Evolutionary conservation across 2,113 vertebrate species (phyloP).

Genomic region (Sisor rabdophorus): DNA sequence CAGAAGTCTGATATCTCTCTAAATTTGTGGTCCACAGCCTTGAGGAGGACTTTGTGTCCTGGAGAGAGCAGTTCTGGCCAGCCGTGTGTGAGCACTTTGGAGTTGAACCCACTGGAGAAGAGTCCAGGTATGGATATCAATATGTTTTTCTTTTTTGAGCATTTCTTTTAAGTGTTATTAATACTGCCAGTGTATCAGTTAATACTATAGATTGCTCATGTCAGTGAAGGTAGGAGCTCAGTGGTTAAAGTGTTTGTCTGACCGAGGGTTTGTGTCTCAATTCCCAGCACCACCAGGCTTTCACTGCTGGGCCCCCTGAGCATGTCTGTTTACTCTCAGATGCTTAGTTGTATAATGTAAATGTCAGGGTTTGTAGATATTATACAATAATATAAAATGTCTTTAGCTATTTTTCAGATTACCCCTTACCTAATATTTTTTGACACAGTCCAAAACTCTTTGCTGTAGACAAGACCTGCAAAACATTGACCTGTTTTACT

Average conservation of each 20-base stretch:
- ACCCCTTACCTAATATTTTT: neutral
- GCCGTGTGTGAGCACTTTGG: conserved; percentile 94
- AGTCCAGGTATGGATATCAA: conserved; percentile 78
- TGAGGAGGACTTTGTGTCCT: conserved; percentile 95
- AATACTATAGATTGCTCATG: neutral
- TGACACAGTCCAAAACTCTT: neutral
- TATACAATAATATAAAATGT: neutral
- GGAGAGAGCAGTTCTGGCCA: conserved; percentile 98
- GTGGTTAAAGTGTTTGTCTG: too few relatives aligned
- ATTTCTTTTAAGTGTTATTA: neutral
- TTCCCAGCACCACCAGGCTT: too few relatives aligned
- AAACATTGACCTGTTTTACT: neutral
- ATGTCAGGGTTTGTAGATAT: neutral
- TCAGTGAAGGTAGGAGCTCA: neutral
- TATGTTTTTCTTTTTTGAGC: too few relatives aligned
- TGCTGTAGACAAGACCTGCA: neutral
- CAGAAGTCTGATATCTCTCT: too few relatives aligned
- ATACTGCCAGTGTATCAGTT: neutral
- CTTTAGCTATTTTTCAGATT: neutral
- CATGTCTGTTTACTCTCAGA: too few relatives aligned
- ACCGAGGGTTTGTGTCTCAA: too few relatives aligned
- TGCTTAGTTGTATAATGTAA: neutral
- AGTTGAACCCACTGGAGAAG: conserved; percentile 91
- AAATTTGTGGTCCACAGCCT: conserved; percentile 61
- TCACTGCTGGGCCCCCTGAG: too few relatives aligned